phyloP scores from a whole-genome alignment of 2,888 invertebrate species.

The Vanessa cardui region DNA sequence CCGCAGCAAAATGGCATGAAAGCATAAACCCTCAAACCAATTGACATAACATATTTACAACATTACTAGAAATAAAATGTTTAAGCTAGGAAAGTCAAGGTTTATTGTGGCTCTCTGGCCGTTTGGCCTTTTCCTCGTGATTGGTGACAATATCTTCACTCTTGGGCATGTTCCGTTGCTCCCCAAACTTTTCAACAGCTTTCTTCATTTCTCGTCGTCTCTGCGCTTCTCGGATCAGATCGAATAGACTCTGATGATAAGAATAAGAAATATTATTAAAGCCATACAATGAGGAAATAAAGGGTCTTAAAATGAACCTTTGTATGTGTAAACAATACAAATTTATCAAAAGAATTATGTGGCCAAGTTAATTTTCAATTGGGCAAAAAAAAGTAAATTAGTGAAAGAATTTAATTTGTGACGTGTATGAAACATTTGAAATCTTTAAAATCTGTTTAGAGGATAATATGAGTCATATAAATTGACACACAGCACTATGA shows the following conservation, averaged over 20 bases:
- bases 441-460: no score
- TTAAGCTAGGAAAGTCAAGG: background rate
- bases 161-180: conserved; percentile 54
- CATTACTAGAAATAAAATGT: background rate
- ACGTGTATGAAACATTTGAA: no score
- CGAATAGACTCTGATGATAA: conserved; percentile 67
- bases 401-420: no score
- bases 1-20: conserved; percentile 50
- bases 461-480: no score
- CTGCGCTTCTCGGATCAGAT: conserved; percentile 74
- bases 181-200: conserved; percentile 55
- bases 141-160: conserved; percentile 65
- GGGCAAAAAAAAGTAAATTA: no score
- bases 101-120: conserved; percentile 68
- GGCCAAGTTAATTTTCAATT: no score
- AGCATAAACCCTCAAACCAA: conserved; percentile 36
- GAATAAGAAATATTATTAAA: background rate
- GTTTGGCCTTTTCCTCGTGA: conserved; percentile 55
- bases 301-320: no score
- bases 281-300: no score
- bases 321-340: no score
- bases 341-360: no score
- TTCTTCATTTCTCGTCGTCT: conserved; percentile 70
- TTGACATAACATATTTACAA: conserved; percentile 14
- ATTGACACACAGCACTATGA: no score